Base-by-base conservation (phyloP, 2,888 invertebrate species). In the Xestia ashworthii region DNA sequence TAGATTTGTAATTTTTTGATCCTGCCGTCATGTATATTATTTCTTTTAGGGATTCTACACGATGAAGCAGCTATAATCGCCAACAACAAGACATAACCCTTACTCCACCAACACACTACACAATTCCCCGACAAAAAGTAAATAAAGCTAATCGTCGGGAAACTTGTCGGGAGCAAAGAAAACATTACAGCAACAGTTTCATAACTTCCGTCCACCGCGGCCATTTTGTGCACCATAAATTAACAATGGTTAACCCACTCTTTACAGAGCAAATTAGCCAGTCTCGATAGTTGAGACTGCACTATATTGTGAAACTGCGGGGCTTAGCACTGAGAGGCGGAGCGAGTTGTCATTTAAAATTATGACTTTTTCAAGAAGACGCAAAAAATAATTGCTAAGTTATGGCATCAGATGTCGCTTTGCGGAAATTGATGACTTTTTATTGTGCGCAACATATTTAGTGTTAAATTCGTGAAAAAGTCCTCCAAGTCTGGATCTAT, bases 241-340 rank as follows among this genome's bases (percentile, higher is more conserved):
- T 90, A 90, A 83, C 88, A 87, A 87, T 88, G 90, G 90, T 91
- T 89, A 88, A 88, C 78, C 83, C 82, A 82, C 87, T 90, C 90
- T 90, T 90, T 88, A 87, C 82, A 76, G 88, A 89, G 88, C 87
- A 89, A 91, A 91, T 91, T 91, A 90, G 90, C 88, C 80, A 83
- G 87, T 73, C 87, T 71, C 87, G 85, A 90, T 90, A 88, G 89
- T 89, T 89, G 72, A 67, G 76, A 81, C 87, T 82, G 82, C 77
- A 69, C 76, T 83, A 74, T 86, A 86, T 89, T 86, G 83, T 66
- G 66, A 62, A 85, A 70, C 70, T 76, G 65, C 25, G 55, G n/a
- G 16, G 9, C 0, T 22, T 55, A 2, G 11, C 14, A 25, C n/a
- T 64, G 41, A 73, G 5, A 65, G 71, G 81, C 76, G 81, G 41